These are phyloP conservation scores for Umimayanthus kanabou DNA, from an alignment of 92 coral and sea anemone genomes.

Conservation along the genomic window DNA sequence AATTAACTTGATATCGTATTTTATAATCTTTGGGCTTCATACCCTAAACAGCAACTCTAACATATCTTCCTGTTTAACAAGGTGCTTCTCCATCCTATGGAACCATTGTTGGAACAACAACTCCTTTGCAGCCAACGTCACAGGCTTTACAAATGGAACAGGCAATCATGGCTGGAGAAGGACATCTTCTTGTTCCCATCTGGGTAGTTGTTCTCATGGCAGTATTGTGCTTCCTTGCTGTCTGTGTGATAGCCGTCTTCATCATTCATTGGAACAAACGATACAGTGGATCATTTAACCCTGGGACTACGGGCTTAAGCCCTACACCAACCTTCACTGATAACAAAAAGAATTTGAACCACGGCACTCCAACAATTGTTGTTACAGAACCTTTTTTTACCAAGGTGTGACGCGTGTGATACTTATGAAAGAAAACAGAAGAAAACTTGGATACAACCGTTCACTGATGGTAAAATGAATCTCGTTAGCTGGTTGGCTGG, in stretches of 20 bases:
- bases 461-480: background rate
- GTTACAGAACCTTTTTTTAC: background rate
- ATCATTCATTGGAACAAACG: constrained; percentile 33
- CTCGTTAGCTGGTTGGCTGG: background rate
- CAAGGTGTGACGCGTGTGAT: background rate
- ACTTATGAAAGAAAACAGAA: background rate
- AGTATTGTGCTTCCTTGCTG: constrained; percentile 14
- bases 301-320: constrained; percentile 9
- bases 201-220: constrained; percentile 34
- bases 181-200: constrained; percentile 29
- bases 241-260: constrained; percentile 13
- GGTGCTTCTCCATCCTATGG: background rate
- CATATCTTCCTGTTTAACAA: background rate
- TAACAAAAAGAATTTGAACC: constrained; percentile 4
- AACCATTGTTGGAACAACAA: background rate
- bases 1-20: too few species aligned
- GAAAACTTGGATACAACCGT: background rate
- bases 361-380: background rate
- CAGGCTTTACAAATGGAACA: background rate
- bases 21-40: background rate
- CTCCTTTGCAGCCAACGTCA: constrained; percentile 15
- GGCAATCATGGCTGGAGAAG: background rate
- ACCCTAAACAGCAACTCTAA: too few species aligned
- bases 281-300: constrained; percentile 37
- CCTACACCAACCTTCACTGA: constrained; percentile 12